Percentiles rank a stretch among this genome's conserved stretches.
phyloP scores from a whole-genome alignment of 2,888 invertebrate species.

The Scaptomyza caliginosa region DNA sequence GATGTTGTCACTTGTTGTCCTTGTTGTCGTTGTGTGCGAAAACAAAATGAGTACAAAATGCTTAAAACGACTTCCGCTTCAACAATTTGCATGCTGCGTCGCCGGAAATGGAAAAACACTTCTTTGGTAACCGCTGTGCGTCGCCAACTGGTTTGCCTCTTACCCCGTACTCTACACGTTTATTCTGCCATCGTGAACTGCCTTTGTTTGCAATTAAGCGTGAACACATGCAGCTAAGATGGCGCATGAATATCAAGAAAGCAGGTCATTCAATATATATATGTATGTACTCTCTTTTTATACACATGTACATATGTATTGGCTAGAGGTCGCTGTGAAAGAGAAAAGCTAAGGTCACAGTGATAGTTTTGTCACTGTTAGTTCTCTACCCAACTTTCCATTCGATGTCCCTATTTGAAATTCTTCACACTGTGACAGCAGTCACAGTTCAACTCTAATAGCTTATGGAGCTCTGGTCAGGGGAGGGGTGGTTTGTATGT shows the following conservation, averaged over 20 bases:
- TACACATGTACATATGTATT: constrained; percentile 21
- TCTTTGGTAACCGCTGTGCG: constrained; percentile 37
- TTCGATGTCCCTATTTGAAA: too few species aligned
- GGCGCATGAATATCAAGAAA: constrained; percentile 35
- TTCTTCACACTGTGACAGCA: neutral
- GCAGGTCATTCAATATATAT: constrained; percentile 67
- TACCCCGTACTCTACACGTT: neutral
- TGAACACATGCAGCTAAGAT: constrained; percentile 69
- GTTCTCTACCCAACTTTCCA: too few species aligned
- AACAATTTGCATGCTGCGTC: constrained; percentile 75
- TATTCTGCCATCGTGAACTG: constrained; percentile 5
- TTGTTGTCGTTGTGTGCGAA: constrained; percentile 45
- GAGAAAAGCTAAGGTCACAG: neutral
- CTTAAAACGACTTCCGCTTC: constrained; percentile 76
- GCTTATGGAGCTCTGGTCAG: neutral
- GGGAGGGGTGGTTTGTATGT: neutral
- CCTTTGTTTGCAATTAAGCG: constrained; percentile 70
- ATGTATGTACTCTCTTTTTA: too few species aligned
- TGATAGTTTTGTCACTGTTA: neutral
- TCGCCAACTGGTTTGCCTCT: neutral
- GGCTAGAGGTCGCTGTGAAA: neutral
- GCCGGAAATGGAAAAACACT: constrained; percentile 78
- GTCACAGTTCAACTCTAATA: constrained; percentile 2
- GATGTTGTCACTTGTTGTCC: constrained; percentile 71
- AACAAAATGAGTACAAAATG: constrained; percentile 80